phyloP scores from a whole-genome alignment of 2,113 vertebrate species.

The Ctenomys sociabilis region DNA sequence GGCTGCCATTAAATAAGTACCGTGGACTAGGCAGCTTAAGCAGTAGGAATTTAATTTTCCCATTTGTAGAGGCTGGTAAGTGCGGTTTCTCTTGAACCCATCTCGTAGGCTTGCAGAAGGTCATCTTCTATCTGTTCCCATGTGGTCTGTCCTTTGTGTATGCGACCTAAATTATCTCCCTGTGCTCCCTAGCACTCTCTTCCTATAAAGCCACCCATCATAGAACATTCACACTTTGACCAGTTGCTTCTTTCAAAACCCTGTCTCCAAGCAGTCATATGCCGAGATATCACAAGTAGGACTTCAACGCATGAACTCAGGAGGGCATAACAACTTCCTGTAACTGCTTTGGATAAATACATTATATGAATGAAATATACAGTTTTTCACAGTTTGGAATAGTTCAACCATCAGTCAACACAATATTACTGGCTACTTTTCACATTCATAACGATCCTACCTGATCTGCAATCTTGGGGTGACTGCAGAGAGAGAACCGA shows the following conservation, averaged over 20 bases:
- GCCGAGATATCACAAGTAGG: not conserved
- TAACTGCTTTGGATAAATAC: not conserved
- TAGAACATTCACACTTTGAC: not conserved
- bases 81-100: not conserved
- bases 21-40: not conserved
- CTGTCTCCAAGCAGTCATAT: not conserved
- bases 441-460: not conserved
- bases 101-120: not conserved
- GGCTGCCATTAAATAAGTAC: not conserved
- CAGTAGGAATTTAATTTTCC: not conserved
- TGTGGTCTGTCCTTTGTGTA: not conserved
- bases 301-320: not conserved
- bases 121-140: not conserved
- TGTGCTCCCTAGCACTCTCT: not conserved
- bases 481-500: not conserved
- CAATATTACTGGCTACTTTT: not conserved
- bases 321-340: not conserved
- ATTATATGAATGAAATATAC: not conserved
- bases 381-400: not conserved
- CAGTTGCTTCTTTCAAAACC: not conserved
- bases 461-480: not conserved
- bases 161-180: not conserved
- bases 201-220: not conserved
- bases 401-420: not conserved
- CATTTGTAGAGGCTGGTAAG: not conserved